These are phyloP conservation scores for Drosophila tani DNA, from an alignment of 1,140 invertebrate genomes.

Conservation along the genomic window DNA sequence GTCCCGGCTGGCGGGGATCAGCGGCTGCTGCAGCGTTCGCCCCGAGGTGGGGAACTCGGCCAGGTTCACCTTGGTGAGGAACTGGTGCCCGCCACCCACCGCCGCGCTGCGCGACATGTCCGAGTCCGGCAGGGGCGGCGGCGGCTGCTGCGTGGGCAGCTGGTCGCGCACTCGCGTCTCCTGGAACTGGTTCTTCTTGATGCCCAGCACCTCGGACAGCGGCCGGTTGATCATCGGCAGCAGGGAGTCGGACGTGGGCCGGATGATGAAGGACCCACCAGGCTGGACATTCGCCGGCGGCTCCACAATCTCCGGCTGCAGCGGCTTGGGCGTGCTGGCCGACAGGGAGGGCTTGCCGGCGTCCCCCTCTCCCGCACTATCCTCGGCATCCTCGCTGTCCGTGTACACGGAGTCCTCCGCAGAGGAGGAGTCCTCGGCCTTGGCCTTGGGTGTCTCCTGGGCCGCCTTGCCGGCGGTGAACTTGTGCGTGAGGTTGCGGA, in stretches of 20 bases:
- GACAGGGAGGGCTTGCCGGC: slow-evolving; percentile 33
- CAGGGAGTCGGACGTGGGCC: slow-evolving; percentile 75
- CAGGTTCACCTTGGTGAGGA: slow-evolving; percentile 81
- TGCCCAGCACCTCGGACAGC: slow-evolving; percentile 83
- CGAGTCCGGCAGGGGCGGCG: slow-evolving; percentile 48
- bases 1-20: slow-evolving; percentile 60
- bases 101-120: slow-evolving; percentile 18
- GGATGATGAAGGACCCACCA: slow-evolving; percentile 74
- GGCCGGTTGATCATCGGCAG: slow-evolving; percentile 84
- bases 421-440: slow-evolving; percentile 64
- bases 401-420: slow-evolving; percentile 69
- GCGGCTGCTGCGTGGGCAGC: slow-evolving; percentile 57
- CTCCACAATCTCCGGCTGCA: slow-evolving; percentile 63
- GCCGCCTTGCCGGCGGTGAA: slow-evolving; percentile 47
- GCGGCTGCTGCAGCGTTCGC: slow-evolving; percentile 42
- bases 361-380: slow-evolving; percentile 23
- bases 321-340: slow-evolving; percentile 49
- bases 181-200: slow-evolving; percentile 84
- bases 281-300: slow-evolving; percentile 56
- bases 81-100: slow-evolving; percentile 46
- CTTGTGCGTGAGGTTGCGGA: slow-evolving; percentile 82
- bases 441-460: slow-evolving; percentile 39
- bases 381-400: slow-evolving; percentile 63
- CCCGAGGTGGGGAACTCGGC: slow-evolving; percentile 77
- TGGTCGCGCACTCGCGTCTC: slow-evolving; percentile 77